Evolutionary conservation across 2,888 invertebrate genomes (phyloP), one percentile per base, ranked within the genome.

Genomic region (Rotaria magnacalcarata): DNA sequence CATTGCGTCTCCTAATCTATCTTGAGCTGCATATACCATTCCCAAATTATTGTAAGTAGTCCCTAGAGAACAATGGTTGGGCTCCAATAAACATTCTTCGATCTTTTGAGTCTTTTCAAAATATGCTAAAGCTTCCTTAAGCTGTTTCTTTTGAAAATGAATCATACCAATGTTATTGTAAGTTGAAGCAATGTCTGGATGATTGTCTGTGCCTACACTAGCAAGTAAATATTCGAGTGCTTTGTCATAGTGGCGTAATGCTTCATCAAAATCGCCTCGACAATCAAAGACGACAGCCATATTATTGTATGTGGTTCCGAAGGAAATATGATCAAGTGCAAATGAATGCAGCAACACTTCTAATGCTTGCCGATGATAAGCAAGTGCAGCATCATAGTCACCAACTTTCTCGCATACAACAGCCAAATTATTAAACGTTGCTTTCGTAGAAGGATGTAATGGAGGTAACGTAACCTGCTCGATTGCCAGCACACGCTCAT

Each of bases 41-140:
- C 58, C 58, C 24, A 58, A 58, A 58, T 58, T 58, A 21, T 58
- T 58, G 58, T 58, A 58, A n/a, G 58, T 58, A n/a, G 58, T 58
- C 7, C 24, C 58, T 58, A 58, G 58, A 21, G 58, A 58, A 19
- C 24, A 58, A 58, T 58, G 58, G n/a, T 58, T 58, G 24, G 8
- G 21, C n/a, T 58, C 58, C n/a, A 58, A n/a, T 58, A 58, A n/a
- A 58, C 24, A 2, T n/a, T 58, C 58, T 58, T 58, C 58, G 21
- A 58, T 58, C 19, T 58, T 58, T 21, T 58, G 58, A n/a, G 58
- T 58, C 24, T 58, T 58, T 21, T 58, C 58, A 19, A 58, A 58
- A n/a, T 58, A 58, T 58, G 24, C 21, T n/a, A 58, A 58, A 3
- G 58, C 58, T n/a, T 58, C n/a, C 6, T 58, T 8, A n/a, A n/a